A percentile compares a stretch with the other conserved stretches of the same genome.
Evolutionary conservation across 1,140 invertebrate genomes (phyloP).

Genomic region (Apis mellifera): Amel_HAv3.1 CM009935.2:3080001-3080500

Average conservation of each 20-base stretch:
- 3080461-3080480: slow-evolving; percentile 42
- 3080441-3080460: slow-evolving; percentile 26
- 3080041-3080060: too few relatives aligned
- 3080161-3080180: too few relatives aligned
- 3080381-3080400: slow-evolving; percentile 70
- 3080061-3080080: too few relatives aligned
- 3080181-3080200: too few relatives aligned
- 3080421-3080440: slow-evolving; percentile 50
- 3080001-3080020: too few relatives aligned
- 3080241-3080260: not conserved
- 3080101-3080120: too few relatives aligned
- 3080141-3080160: too few relatives aligned
- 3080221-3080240: too few relatives aligned
- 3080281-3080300: not conserved
- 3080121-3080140: too few relatives aligned
- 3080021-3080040: too few relatives aligned
- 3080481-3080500: slow-evolving; percentile 52
- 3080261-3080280: not conserved
- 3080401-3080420: slow-evolving; percentile 62
- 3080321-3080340: slow-evolving; percentile 51
- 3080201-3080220: too few relatives aligned
- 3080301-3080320: slow-evolving; percentile 16
- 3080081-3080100: too few relatives aligned
- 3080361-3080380: slow-evolving; percentile 60
- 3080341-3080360: slow-evolving; percentile 63